phyloP scores from a whole-genome alignment of 2,113 vertebrate genomes.

The Struthio camelus region DNA sequence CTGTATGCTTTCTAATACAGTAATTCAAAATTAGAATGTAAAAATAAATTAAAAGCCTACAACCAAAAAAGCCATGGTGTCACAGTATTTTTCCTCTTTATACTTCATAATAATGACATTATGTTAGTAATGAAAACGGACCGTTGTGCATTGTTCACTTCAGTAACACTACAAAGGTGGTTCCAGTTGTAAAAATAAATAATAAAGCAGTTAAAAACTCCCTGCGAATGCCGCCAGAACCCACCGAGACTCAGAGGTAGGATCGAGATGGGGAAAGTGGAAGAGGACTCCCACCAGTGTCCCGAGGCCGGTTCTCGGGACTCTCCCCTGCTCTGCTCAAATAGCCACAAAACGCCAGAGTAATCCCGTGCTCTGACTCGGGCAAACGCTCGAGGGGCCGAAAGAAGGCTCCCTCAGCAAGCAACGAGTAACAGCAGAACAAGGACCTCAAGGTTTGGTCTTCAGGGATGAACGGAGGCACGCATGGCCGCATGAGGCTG shows the following conservation, averaged over 20 bases:
- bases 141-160: not conserved
- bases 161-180: constrained; percentile 32
- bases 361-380: not conserved
- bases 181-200: constrained; percentile 74
- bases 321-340: not conserved
- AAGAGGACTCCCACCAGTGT: not conserved
- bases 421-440: not conserved
- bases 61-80: fast-evolving
- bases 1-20: not conserved
- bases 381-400: not conserved
- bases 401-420: not conserved
- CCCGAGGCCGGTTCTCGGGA: not conserved
- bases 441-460: not conserved
- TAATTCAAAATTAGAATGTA: not conserved
- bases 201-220: constrained; percentile 39
- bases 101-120: constrained; percentile 20
- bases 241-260: constrained; percentile 30
- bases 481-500: not conserved
- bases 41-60: not conserved
- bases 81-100: not conserved
- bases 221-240: not conserved
- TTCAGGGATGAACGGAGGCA: not conserved
- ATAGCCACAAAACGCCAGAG: not conserved
- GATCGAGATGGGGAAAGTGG: not conserved
- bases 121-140: not conserved